Evolutionary conservation across 92 coral and sea anemone genomes (phyloP).

Genomic region (Scolanthus callimorphus): DNA sequence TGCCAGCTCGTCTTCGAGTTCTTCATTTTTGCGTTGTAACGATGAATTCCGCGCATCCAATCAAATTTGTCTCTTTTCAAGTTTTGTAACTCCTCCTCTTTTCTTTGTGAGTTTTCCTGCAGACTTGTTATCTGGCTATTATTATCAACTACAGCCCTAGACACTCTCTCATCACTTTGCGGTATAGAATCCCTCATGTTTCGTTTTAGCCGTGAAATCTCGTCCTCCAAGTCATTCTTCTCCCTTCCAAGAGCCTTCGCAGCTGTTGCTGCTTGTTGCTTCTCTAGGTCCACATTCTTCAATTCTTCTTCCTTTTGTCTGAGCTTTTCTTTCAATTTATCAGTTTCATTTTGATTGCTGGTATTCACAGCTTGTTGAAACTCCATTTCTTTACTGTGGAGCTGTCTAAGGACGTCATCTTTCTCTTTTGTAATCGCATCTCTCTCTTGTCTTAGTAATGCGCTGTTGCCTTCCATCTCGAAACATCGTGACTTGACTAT

Average conservation of each 20-base stretch:
- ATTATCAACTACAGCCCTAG: constrained; percentile 14
- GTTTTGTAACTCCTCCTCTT: constrained; percentile 63
- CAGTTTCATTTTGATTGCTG: constrained; percentile 8
- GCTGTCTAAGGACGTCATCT: constrained; percentile 54
- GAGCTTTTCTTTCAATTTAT: constrained; percentile 58
- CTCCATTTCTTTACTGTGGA: constrained; percentile 29
- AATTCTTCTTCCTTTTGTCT: constrained; percentile 70
- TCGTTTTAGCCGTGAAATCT: constrained; percentile 59
- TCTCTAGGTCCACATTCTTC: constrained; percentile 52
- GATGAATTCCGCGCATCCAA: constrained; percentile 56
- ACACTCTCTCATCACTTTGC: constrained; percentile 12
- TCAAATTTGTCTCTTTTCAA: constrained; percentile 70
- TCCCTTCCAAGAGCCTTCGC: constrained; percentile 72
- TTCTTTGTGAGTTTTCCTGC: constrained; percentile 53
- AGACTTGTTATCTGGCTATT: constrained; percentile 46
- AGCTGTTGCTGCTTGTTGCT: constrained; percentile 59
- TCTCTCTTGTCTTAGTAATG: constrained; percentile 45
- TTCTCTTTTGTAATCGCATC: constrained; percentile 65
- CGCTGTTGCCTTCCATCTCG: constrained; percentile 41
- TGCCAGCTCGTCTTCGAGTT: constrained; percentile 74
- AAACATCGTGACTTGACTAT: constrained; percentile 57
- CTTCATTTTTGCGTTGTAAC: constrained; percentile 79
- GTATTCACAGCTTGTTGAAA: constrained; percentile 29
- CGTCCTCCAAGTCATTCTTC: constrained; percentile 75
- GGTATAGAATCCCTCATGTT: constrained; percentile 4